These are phyloP conservation scores for Agrochola lychnidis DNA, from an alignment of 2,888 invertebrate genomes.

Conservation along the genomic window DNA sequence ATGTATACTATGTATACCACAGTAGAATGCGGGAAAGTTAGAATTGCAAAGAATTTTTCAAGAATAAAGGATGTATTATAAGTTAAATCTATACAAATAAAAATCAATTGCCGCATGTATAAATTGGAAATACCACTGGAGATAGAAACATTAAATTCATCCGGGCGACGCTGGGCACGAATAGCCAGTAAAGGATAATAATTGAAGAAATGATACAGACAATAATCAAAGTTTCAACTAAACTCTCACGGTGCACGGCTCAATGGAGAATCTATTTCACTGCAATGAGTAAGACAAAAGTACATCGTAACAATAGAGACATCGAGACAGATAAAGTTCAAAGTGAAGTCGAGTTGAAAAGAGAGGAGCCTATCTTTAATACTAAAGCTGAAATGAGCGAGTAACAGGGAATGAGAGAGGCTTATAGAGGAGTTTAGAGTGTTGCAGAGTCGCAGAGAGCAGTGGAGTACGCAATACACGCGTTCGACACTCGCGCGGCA, in stretches of 20 bases:
- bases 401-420: slow-evolving; percentile 71
- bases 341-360: slow-evolving; percentile 63
- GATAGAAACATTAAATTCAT: not conserved
- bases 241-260: slow-evolving; percentile 19
- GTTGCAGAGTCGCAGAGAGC: slow-evolving; percentile 67
- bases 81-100: not conserved
- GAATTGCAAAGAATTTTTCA: not conserved
- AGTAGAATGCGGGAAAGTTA: not conserved
- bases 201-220: not conserved
- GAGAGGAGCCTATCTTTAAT: slow-evolving; percentile 63
- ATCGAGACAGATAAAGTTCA: slow-evolving; percentile 67
- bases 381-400: slow-evolving; percentile 65
- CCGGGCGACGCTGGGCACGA: not conserved
- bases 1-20: not conserved
- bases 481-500: slow-evolving; percentile 62
- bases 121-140: not conserved
- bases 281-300: slow-evolving; percentile 59
- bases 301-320: slow-evolving; percentile 62
- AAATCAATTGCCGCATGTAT: not conserved
- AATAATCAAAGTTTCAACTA: slow-evolving; percentile 29
- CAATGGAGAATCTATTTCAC: slow-evolving; percentile 40
- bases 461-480: slow-evolving; percentile 69
- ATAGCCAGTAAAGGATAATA: not conserved
- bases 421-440: slow-evolving; percentile 79
- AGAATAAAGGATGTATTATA: not conserved